phyloP scores from a whole-genome alignment of 2,888 invertebrate genomes.

The Agrilus cyanescens region DNA sequence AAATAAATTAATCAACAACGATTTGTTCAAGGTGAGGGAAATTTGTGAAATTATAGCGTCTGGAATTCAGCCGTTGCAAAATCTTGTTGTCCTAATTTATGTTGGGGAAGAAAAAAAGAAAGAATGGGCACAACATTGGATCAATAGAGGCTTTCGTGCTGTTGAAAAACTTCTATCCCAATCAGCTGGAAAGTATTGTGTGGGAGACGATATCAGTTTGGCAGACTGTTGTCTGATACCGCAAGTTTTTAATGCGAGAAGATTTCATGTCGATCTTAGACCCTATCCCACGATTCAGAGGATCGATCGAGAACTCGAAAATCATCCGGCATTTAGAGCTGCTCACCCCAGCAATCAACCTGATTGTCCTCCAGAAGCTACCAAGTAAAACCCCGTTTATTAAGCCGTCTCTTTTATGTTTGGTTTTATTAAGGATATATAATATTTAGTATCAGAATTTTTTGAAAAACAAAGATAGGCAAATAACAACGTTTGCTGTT shows the following conservation, averaged over 20 bases:
- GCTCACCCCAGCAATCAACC: constrained; percentile 89
- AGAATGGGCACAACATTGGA: constrained; percentile 92
- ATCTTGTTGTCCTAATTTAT: constrained; percentile 74
- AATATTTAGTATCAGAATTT: neutral
- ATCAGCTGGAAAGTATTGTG: constrained; percentile 82
- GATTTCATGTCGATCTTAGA: constrained; percentile 85
- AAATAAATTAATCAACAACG: neutral
- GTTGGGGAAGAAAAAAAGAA: constrained; percentile 82
- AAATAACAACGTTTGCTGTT: too few species aligned
- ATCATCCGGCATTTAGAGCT: constrained; percentile 81
- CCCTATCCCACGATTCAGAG: constrained; percentile 82
- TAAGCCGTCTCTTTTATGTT: neutral
- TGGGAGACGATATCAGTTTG: constrained; percentile 86
- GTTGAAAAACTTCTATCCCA: constrained; percentile 76
- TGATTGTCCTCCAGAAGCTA: constrained; percentile 84
- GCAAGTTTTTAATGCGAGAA: constrained; percentile 87
- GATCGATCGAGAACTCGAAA: constrained; percentile 74
- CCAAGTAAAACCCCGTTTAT: constrained; percentile 44
- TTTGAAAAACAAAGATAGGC: too few species aligned
- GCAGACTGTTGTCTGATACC: constrained; percentile 94
- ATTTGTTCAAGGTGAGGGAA: constrained; percentile 49
- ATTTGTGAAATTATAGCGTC: constrained; percentile 85
- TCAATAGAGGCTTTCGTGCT: constrained; percentile 77
- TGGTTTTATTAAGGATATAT: neutral
- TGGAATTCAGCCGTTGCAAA: constrained; percentile 94